Conservation (phyloP, 2,113 vertebrate species). For the Sclerurus mexicanus region DNA sequence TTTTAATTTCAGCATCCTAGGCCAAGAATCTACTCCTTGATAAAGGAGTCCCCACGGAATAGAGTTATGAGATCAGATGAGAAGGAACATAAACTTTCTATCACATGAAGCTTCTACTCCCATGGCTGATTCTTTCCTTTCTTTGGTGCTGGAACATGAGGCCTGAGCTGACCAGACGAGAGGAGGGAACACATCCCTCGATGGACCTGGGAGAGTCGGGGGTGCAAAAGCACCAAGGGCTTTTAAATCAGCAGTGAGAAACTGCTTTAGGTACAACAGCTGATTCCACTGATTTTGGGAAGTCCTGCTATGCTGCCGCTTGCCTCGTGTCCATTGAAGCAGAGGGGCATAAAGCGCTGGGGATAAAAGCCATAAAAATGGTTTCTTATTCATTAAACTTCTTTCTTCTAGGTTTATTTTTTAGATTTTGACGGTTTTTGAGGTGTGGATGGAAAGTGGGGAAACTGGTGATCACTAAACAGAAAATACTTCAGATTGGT, state of each 20-base stretch:
- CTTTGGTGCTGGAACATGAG: background rate
- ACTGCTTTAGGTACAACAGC: background rate
- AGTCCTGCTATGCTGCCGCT: background rate
- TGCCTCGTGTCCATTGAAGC: background rate
- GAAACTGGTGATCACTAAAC: background rate
- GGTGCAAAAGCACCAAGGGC: background rate
- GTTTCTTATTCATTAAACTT: background rate
- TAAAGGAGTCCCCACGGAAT: constrained; percentile 66
- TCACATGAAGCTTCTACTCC: background rate
- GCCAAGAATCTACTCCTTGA: constrained; percentile 68
- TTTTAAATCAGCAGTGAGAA: background rate
- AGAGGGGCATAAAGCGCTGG: background rate
- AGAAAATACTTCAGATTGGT: background rate
- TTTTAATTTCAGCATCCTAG: constrained; percentile 66
- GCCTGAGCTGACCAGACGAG: background rate
- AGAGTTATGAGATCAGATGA: constrained; percentile 66
- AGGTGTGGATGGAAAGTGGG: background rate
- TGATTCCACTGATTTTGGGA: background rate
- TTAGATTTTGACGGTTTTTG: background rate
- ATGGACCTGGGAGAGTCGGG: background rate
- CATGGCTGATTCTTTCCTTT: background rate
- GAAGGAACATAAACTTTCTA: constrained; percentile 37
- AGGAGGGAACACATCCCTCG: background rate
- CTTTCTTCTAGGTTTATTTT: background rate
- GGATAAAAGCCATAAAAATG: background rate